Evolutionary conservation across 2,113 vertebrate genomes (phyloP), one percentile per base, ranked within the genome.

Genomic region (Coregonus clupeaformis): DNA sequence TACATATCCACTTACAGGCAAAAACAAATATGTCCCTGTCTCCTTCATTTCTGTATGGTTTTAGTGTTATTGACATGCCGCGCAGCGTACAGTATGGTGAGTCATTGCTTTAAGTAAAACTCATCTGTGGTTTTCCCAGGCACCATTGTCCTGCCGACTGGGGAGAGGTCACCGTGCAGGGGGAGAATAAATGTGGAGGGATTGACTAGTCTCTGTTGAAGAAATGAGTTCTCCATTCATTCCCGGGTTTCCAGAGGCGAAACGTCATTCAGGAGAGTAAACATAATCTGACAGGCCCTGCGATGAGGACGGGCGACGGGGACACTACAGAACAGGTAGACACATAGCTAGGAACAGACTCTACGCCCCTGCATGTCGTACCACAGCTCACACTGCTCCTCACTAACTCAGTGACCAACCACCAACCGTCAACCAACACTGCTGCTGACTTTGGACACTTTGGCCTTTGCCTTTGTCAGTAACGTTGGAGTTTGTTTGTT

Each of bases 251-350:
- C 84, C 84, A 83, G 84, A 90, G 88, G 87, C 85, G 86, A 87
- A 80, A 86, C 67, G 88, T 91, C 90, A 90, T 92, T 92, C 90
- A 90, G 84, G 79, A 91, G 84, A 88, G 89, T 86, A 86, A 91
- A 92, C 85, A 86, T 81, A 84, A 83, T 86, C 86, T 81, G 87
- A 91, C 88, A 82, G 76, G 78, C 70, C 80, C 73, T 52, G 49
- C 2, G 16, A 52, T 52, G 49, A 18, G 49, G 49, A 18, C 4
- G 69, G 27, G 79, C 79, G 80, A 82, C 67, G 76, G 74, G 81
- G 49, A 52, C 62, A 72, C 80, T 86, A 67, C 82, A 65, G 78
- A 83, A 67, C 89, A 86, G 49, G 87, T 85, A 59, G 80, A 86
- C 71, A 76, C 36, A 42, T 42, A 42, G 36, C 36, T 42, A 12